Conservation (phyloP, 1,140 invertebrate genomes). For the Drosophila watanabei region DNA sequence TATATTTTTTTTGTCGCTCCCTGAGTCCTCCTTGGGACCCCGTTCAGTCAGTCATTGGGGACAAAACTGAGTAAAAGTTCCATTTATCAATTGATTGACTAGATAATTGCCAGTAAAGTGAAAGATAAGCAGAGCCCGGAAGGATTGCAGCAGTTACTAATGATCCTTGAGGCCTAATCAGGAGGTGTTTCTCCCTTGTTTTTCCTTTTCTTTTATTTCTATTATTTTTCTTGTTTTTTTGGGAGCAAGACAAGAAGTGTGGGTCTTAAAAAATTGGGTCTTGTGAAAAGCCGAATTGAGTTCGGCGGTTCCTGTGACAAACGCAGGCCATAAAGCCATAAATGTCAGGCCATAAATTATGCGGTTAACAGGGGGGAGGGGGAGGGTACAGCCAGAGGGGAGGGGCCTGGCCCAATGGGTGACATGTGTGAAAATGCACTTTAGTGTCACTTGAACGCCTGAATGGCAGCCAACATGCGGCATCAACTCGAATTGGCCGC, state of each 20-base stretch:
- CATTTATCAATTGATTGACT: constrained; percentile 83
- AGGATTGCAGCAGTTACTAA: constrained; percentile 42
- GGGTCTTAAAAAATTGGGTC: constrained; percentile 26
- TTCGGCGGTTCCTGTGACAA: constrained; percentile 41
- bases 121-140: constrained; percentile 39
- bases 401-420: constrained; percentile 10
- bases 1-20: background rate
- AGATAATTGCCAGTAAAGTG: constrained; percentile 74
- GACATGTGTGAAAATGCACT: constrained; percentile 79
- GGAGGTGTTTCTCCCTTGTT: constrained; percentile 15
- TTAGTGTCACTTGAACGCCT: constrained; percentile 70
- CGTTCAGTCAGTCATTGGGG: constrained; percentile 43
- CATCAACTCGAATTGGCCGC: constrained; percentile 16
- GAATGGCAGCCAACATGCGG: constrained; percentile 32
- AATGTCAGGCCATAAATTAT: constrained; percentile 77
- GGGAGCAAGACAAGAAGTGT: too few relatives aligned
- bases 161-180: constrained; percentile 51
- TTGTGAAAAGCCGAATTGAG: constrained; percentile 5
- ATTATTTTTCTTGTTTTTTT: constrained; percentile 29
- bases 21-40: constrained; percentile 1
- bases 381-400: background rate
- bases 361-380: constrained; percentile 22
- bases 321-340: constrained; percentile 78
- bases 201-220: constrained; percentile 2
- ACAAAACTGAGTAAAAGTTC: constrained; percentile 53